Evolutionary conservation across 2,113 vertebrate genomes (phyloP), one percentile per base, ranked within the genome.

Genomic region (Gila orcuttii): DNA sequence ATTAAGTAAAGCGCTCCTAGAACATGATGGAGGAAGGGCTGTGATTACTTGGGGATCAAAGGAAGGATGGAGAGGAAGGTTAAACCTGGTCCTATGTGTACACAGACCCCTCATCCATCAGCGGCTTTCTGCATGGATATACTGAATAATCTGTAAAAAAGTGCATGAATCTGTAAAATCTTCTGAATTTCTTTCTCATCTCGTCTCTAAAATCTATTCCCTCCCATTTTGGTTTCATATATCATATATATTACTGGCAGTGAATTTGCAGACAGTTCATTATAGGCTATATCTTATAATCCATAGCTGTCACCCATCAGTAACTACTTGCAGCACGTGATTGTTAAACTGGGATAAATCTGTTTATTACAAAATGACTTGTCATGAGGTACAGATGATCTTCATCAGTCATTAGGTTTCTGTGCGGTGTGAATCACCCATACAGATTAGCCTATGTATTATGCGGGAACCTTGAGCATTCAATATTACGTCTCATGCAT

Each of bases 21-120:
- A 83, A 57, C 50, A 73, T 83, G 82, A 83, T 83, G 82, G 50
- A 73, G 82, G 68, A 83, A 73, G 82, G 68, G 66, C 68, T 25
- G 68, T 55, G 68, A 83, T 83, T 83, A 83, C 68, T 74, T 82
- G 66, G 82, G 50, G 82, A 83, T 74, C 82, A 73, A 73, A 68
- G 82, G 66, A 73, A 83, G 82, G 82, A 71, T 52, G 25, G n/a
- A 55, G 68, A 73, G 33, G 47, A 52, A 31, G 82, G 50, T 83
- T 39, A 57, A 73, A 83, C 50, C 82, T 59, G 50, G 82, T 83
- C 68, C 68, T 33, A 33, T 31, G 50, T 57, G 68, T 71, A 50
- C 47, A 12, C 50, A 59, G 50, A 52, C 57, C 68, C 68, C 68
- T 57, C 82, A 83, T 83, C 68, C 66, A 71, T 83, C 82, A 71